Evolutionary conservation across 2,797 vertebrate species (phyloP), one percentile per base, ranked within the genome.

Genomic region (Rachycentron canadum): DNA sequence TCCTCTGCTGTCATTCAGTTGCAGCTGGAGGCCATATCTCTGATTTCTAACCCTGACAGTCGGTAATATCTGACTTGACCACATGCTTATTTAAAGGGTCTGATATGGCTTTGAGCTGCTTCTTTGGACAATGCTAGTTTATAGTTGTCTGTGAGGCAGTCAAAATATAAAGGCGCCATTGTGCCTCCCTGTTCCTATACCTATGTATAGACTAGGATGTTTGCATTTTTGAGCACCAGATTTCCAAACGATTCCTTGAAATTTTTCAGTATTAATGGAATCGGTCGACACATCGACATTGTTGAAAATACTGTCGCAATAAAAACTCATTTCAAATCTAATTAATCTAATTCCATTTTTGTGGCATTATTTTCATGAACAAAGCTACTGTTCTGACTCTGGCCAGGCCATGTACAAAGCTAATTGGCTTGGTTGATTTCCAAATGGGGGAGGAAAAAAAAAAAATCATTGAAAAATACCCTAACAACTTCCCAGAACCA

Each of bases 91-190:
- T 79, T 72, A 67, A 85, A 89, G 60, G 69, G 60, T 81, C 72
- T 74, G 67, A 79, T 85, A 69, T 26, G 75, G 59, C 38, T 79
- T 76, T 73, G 81, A 88, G 36, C 69, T 78, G 76, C 57, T 69
- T 79, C 70, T 87, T 52, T 67, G 71, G 82, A 91, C 88, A 88
- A 91, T 86, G 85, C 75, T 56, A 45, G 86, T 88, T 88, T 86
- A 50, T 81, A 82, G 67, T 73, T 74, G 67, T 78, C 76, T 69
- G 32, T 47, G 68, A 82, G 41, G 50, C 50, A 90, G 91, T 83
- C 91, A 89, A 89, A 93, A 91, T 87, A 91, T 50, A 75, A 86
- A 83, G 71, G 75, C 65, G 59, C 79, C 91, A 76, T 55, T 57
- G 69, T 67, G 38, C 60, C 67, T 64, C 32, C 40, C 38, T 72